Conservation (phyloP, 2,797 vertebrate species). For the Scleropages formosus region DNA sequence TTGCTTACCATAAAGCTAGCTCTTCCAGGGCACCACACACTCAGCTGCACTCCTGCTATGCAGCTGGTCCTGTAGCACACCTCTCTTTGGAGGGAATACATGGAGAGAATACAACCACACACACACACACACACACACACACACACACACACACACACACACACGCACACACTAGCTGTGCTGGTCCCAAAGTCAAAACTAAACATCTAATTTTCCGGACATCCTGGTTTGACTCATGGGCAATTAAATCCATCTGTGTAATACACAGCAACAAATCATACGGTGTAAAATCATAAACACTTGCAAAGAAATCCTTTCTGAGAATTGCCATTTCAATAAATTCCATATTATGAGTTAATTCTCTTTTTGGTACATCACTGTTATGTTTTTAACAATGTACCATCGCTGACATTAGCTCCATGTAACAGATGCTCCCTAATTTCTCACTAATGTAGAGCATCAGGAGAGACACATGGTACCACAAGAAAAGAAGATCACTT, state of each 20-base stretch:
- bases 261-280: background rate
- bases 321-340: no score
- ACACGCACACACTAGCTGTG: background rate
- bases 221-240: background rate
- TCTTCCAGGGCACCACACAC: background rate
- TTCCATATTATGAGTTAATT: no score
- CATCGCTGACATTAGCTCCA: background rate
- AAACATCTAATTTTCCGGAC: background rate
- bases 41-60: no score
- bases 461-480: conserved; percentile 1
- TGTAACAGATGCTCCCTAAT: background rate
- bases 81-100: background rate
- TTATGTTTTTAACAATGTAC: no score
- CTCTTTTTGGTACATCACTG: no score
- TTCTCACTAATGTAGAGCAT: background rate
- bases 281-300: background rate
- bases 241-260: background rate
- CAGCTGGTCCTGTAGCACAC: background rate
- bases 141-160: no score
- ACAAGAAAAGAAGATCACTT: background rate
- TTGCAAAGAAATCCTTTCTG: background rate
- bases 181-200: background rate
- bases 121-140: no score
- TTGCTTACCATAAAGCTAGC: conserved; percentile 11
- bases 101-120: background rate